Evolutionary conservation across 2,888 invertebrate genomes (phyloP).

Genomic region (Leptopterna dolabrata): DNA sequence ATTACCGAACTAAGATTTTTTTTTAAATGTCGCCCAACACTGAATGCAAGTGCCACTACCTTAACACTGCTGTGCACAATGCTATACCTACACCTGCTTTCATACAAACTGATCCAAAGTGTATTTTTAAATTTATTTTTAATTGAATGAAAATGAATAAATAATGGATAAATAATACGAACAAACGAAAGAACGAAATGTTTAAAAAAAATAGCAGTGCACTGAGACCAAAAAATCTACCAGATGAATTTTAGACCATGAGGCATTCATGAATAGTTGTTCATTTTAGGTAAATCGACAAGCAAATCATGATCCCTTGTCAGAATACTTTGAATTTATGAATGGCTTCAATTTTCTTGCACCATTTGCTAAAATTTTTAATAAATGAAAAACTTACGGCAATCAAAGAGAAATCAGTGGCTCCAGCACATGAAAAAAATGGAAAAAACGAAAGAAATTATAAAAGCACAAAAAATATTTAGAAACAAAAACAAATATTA

Average conservation of each 20-base stretch:
- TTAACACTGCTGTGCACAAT: too few species aligned
- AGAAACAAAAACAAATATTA: conserved; percentile 32
- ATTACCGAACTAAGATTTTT: too few species aligned
- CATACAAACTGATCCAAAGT: too few species aligned
- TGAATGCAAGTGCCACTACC: too few species aligned
- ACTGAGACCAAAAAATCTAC: neutral
- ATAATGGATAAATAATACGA: conserved; percentile 13
- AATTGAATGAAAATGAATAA: conserved; percentile 15
- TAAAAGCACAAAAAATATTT: conserved; percentile 41
- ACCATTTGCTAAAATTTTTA: conserved; percentile 31
- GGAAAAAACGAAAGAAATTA: conserved; percentile 49
- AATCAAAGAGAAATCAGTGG: conserved; percentile 51
- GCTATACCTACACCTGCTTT: too few species aligned
- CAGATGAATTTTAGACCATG: neutral
- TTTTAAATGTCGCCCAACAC: too few species aligned
- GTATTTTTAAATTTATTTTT: too few species aligned
- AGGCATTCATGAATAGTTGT: neutral
- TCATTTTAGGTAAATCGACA: neutral
- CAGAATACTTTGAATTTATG: neutral
- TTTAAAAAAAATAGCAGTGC: neutral
- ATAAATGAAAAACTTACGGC: conserved; percentile 50
- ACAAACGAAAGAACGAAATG: conserved; percentile 14
- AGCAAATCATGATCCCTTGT: neutral
- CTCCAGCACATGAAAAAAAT: conserved; percentile 53
- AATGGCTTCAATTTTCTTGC: neutral